Evolutionary conservation across 2,888 invertebrate species (phyloP), one percentile per base, ranked within the genome.

Genomic region (Aradus depressus): DNA sequence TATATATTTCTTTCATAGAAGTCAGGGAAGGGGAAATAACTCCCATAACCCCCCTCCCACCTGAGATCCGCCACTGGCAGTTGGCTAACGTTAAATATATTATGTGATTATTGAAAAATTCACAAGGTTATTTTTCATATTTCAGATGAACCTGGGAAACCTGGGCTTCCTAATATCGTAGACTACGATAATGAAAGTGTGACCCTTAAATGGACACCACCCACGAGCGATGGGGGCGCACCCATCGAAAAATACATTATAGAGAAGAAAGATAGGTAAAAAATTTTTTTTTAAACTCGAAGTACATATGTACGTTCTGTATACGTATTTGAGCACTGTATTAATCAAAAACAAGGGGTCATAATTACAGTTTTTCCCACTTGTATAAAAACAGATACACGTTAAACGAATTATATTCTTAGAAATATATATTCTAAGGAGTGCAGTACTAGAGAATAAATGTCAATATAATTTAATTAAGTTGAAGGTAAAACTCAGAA

Each of bases 121-220:
- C 38, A 22, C 21, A 18, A 23, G 43, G 4, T 47, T 8, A 47
- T 52, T 44, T 3, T 14, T 3, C 10, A 6, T 44, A 44, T 62
- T 62, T 3, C 64, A 84, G 93, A 88, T 63, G 81, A 83, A 60
- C 84, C 95, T 2, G 79, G 80, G 58, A 89, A 91, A 67, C 96
- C 96, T 31, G 89, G 90, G 23, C 86, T 86, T 53, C 95, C 95
- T 8, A 84, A 89, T 64, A 82, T 93, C 41, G 81, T 80, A 0
- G 91, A 93, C 60, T 97, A 91, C 68, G 95, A 96, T 69, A 91
- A 91, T 68, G 86, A 83, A 62, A 91, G 92, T 61, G 90, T 93
- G 0, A 84, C 87, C 56, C 76, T 91, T 60, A 86, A 89, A 65
- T 97, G 96, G 95, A 79, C 81, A 16, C 79, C 88, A 35, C 95